Percentiles rank a stretch among this genome's conserved stretches.
phyloP scores from a whole-genome alignment of 2,797 vertebrate species.

The Sebastes umbrosus region DNA sequence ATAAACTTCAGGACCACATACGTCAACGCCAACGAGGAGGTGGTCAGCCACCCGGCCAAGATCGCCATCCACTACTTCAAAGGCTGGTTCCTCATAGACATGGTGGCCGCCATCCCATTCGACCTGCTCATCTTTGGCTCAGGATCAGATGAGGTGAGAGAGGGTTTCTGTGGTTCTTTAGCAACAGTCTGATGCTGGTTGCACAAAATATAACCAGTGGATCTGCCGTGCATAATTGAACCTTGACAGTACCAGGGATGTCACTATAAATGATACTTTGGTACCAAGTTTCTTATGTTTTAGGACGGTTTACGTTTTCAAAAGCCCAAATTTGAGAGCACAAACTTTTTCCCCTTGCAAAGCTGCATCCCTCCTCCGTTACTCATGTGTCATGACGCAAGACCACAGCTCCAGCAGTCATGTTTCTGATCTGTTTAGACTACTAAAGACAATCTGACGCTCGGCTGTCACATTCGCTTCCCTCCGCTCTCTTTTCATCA shows the following conservation, averaged over 20 bases:
- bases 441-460: conserved; percentile 49
- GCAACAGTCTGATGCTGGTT: no score
- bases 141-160: conserved; percentile 94
- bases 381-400: background rate
- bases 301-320: no score
- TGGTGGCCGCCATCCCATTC: conserved; percentile 98
- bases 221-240: no score
- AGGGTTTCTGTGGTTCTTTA: no score
- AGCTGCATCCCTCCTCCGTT: background rate
- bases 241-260: no score
- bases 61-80: conserved; percentile 99
- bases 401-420: conserved; percentile 1
- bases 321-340: no score
- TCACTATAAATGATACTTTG: no score
- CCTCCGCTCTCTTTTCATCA: conserved; percentile 36
- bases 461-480: conserved; percentile 58
- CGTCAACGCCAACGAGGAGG: conserved; percentile 96
- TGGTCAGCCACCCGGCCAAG: conserved; percentile 97
- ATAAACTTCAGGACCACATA: conserved; percentile 99
- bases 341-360: background rate
- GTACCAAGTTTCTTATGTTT: no score
- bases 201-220: no score
- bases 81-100: conserved; percentile 99
- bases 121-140: conserved; percentile 99
- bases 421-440: conserved; percentile 17